Evolutionary conservation across 1,140 invertebrate genomes (phyloP).

Genomic region (Phenacoccus solenopsis): DNA sequence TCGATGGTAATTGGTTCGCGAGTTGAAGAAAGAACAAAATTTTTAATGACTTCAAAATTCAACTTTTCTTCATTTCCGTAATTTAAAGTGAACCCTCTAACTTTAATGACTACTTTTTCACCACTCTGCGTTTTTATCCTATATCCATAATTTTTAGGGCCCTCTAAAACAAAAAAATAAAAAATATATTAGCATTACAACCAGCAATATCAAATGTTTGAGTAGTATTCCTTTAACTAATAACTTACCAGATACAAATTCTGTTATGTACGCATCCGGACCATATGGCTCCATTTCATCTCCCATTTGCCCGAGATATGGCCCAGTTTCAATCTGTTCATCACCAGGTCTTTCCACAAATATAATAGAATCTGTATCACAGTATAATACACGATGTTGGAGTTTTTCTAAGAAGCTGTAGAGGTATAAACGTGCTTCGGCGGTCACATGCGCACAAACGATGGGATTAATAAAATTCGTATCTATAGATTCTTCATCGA

Average conservation of each 20-base stretch:
- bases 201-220: neutral
- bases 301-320: conserved; percentile 30
- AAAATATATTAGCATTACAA: neutral
- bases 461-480: conserved; percentile 29
- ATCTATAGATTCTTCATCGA: conserved; percentile 21
- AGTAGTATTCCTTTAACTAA: no score
- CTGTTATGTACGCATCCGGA: conserved; percentile 26
- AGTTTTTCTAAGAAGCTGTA: conserved; percentile 32
- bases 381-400: conserved; percentile 31
- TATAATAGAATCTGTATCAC: conserved; percentile 34
- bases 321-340: conserved; percentile 25
- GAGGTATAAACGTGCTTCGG: conserved; percentile 33
- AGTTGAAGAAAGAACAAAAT: neutral
- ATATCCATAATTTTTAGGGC: conserved; percentile 31
- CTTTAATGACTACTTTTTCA: conserved; percentile 21
- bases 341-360: conserved; percentile 24
- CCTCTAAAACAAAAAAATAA: conserved; percentile 15
- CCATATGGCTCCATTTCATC: conserved; percentile 30
- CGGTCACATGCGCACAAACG: conserved; percentile 33
- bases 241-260: conserved; percentile 26
- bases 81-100: conserved; percentile 27
- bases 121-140: conserved; percentile 19
- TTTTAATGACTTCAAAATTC: conserved; percentile 26
- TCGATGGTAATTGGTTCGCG: neutral
- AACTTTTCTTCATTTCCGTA: conserved; percentile 19